Evolutionary conservation across 2,888 invertebrate species (phyloP).

Genomic region (Apantesis nais): DNA sequence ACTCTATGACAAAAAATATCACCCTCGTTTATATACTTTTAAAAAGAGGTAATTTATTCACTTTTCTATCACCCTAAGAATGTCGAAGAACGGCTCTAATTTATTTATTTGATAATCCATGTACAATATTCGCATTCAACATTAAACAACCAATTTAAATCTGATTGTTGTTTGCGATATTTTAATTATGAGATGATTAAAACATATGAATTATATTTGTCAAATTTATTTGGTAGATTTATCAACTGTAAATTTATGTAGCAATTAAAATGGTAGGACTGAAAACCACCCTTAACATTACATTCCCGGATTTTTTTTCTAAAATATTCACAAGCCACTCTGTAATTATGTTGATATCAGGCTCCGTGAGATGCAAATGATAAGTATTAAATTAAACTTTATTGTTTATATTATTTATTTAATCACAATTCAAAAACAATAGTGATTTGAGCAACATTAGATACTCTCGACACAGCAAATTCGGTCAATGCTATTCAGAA

Average conservation of each 20-base stretch:
- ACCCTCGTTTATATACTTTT: background rate
- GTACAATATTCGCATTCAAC: background rate
- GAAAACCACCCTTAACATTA: too few relatives aligned
- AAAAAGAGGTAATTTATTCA: background rate
- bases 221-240: background rate
- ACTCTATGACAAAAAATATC: too few relatives aligned
- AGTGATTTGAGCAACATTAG: constrained; percentile 41
- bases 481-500: constrained; percentile 51
- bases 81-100: background rate
- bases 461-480: constrained; percentile 38
- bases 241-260: background rate
- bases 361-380: background rate
- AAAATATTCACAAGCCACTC: background rate
- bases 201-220: background rate
- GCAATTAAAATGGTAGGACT: too few relatives aligned
- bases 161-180: too few relatives aligned
- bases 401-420: too few relatives aligned
- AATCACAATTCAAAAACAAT: constrained; percentile 46
- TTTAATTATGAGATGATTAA: too few relatives aligned
- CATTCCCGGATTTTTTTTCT: too few relatives aligned
- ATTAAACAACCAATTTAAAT: background rate
- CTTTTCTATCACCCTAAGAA: background rate
- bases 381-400: constrained; percentile 35
- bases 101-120: background rate
- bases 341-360: background rate